A percentile compares a stretch with the other conserved stretches of the same genome.
Conservation (phyloP, 1,140 invertebrate species). For the Whitmania pigra region DNA sequence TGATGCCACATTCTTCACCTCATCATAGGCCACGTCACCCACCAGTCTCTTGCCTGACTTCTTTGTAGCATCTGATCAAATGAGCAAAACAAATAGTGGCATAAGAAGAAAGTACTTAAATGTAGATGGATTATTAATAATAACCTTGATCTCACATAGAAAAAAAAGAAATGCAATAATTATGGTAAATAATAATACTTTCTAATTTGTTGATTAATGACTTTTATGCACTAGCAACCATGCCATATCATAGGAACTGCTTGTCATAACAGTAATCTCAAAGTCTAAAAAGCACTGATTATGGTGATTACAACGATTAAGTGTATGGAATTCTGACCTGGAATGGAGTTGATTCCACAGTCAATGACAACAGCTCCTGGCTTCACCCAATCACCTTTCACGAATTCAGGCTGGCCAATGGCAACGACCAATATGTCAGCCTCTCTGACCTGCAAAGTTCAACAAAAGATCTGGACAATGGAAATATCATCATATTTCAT, state of each 20-base stretch:
- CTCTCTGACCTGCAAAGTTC: slow-evolving; percentile 33
- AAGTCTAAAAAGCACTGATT: too few relatives aligned
- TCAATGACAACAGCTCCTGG: slow-evolving; percentile 97
- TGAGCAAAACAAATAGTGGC: not conserved
- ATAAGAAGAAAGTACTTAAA: too few relatives aligned
- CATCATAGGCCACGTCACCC: slow-evolving; percentile 82
- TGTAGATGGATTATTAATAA: too few relatives aligned
- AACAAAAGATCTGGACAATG: slow-evolving; percentile 14
- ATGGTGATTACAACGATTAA: too few relatives aligned
- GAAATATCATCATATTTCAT: too few relatives aligned
- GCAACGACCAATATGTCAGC: slow-evolving; percentile 94
- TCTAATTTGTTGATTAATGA: too few relatives aligned
- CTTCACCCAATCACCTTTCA: slow-evolving; percentile 92
- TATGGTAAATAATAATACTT: too few relatives aligned
- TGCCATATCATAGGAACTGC: too few relatives aligned
- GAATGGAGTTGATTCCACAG: slow-evolving; percentile 89
- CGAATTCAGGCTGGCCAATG: slow-evolving; percentile 78
- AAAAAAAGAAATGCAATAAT: too few relatives aligned
- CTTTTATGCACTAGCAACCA: too few relatives aligned
- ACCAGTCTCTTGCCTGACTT: slow-evolving; percentile 70
- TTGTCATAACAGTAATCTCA: too few relatives aligned
- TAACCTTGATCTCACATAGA: too few relatives aligned
- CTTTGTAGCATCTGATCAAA: slow-evolving; percentile 62
- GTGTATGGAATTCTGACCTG: slow-evolving; percentile 49
- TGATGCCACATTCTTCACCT: slow-evolving; percentile 62